These are phyloP conservation scores for Troides helena DNA, from an alignment of 2,888 invertebrate genomes.

Conservation along the genomic window DNA sequence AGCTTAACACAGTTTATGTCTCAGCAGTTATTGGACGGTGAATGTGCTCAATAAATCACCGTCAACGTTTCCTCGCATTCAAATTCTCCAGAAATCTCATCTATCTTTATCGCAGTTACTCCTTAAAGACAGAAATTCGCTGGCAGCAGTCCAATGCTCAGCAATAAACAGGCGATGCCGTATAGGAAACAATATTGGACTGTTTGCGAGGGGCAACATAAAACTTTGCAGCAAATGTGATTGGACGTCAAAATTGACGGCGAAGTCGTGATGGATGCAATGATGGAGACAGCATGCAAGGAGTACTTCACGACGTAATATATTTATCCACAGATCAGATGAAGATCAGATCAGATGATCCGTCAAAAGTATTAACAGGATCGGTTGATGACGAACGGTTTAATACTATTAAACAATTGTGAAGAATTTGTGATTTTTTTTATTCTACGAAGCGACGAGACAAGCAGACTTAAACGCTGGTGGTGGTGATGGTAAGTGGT, in stretches of 20 bases:
- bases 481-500: too few relatives aligned
- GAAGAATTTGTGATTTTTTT: too few relatives aligned
- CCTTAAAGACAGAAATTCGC: slow-evolving; percentile 13
- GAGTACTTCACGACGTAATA: too few relatives aligned
- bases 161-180: slow-evolving; percentile 18
- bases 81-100: slow-evolving; percentile 18
- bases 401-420: too few relatives aligned
- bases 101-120: slow-evolving; percentile 20
- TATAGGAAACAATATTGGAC: slow-evolving; percentile 21
- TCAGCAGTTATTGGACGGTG: background rate
- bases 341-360: too few relatives aligned
- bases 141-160: slow-evolving; percentile 19
- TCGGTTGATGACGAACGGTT: too few relatives aligned
- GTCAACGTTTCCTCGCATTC: slow-evolving; percentile 14
- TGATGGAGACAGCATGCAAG: too few relatives aligned
- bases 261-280: slow-evolving; percentile 8
- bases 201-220: slow-evolving; percentile 14
- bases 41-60: background rate
- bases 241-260: slow-evolving; percentile 21
- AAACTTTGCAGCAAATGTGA: slow-evolving; percentile 24
- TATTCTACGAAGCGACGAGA: too few relatives aligned
- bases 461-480: too few relatives aligned
- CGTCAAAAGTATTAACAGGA: too few relatives aligned
- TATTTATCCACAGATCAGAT: too few relatives aligned
- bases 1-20: too few relatives aligned